Conservation (phyloP, 2,888 invertebrate genomes). For the Platycnemis pennipes region DNA sequence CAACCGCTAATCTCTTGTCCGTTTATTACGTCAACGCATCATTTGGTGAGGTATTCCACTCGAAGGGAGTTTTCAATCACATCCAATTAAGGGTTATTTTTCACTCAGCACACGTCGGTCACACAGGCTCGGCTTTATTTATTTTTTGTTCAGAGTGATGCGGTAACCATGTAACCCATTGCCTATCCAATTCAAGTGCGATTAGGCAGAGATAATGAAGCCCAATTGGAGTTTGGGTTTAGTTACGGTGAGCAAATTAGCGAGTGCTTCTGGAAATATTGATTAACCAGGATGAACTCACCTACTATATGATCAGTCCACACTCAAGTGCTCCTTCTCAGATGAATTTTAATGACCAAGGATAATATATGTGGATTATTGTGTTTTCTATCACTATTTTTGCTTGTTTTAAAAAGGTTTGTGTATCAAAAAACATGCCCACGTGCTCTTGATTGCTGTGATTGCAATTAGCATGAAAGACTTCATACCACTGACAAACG, state of each 20-base stretch:
- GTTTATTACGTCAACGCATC: neutral
- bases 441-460: no score
- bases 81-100: neutral
- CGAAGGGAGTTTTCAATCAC: neutral
- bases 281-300: neutral
- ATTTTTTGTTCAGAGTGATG: neutral
- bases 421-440: no score
- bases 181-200: neutral
- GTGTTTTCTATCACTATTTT: no score
- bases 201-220: neutral
- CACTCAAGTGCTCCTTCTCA: no score
- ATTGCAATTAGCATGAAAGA: no score
- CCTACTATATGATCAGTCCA: neutral
- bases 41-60: neutral
- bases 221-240: neutral
- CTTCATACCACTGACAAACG: no score
- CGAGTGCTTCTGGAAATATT: neutral
- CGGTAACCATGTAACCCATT: neutral
- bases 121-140: neutral
- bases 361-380: no score
- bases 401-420: no score
- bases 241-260: neutral
- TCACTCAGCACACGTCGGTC: neutral
- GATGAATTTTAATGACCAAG: no score
- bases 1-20: neutral